These are phyloP conservation scores for Horisme vitalbata DNA, from an alignment of 2,888 invertebrate species.

Conservation along the genomic window DNA sequence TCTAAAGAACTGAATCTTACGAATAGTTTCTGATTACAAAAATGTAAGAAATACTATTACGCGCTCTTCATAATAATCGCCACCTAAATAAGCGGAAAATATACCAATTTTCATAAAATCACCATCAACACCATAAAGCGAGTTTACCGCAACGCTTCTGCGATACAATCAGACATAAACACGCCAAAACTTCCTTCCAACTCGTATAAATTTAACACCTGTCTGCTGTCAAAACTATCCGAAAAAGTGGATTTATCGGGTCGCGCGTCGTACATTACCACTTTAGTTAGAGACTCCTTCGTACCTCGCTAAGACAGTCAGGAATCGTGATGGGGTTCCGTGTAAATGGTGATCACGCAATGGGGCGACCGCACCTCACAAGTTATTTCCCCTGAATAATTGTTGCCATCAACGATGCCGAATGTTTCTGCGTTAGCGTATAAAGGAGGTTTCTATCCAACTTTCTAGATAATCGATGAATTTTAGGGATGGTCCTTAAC, in stretches of 20 bases:
- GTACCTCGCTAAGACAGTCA: slow-evolving; percentile 33
- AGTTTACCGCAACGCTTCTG: slow-evolving; percentile 30
- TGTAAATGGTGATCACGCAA: slow-evolving; percentile 42
- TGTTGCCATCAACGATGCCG: slow-evolving; percentile 56
- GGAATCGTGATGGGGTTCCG: slow-evolving; percentile 41
- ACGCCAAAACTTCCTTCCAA: slow-evolving; percentile 52
- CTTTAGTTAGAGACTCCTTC: slow-evolving; percentile 34
- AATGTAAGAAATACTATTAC: background rate
- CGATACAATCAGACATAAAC: slow-evolving; percentile 59
- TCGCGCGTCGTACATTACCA: slow-evolving; percentile 44
- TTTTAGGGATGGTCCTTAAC: no score
- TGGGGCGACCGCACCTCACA: slow-evolving; percentile 45
- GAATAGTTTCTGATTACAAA: no score
- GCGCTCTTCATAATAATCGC: slow-evolving; percentile 3
- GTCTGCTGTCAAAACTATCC: slow-evolving; percentile 57
- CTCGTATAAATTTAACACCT: slow-evolving; percentile 69
- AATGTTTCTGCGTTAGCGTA: slow-evolving; percentile 36
- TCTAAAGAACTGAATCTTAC: no score
- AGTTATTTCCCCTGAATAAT: slow-evolving; percentile 66
- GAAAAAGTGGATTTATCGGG: slow-evolving; percentile 35
- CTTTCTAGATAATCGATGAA: no score
- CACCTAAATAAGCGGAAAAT: slow-evolving; percentile 27
- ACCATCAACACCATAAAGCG: slow-evolving; percentile 54
- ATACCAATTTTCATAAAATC: slow-evolving; percentile 50
- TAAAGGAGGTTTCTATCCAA: slow-evolving; percentile 1